phyloP scores from a whole-genome alignment of 2,888 invertebrate genomes.

The Thyatira batis region DNA sequence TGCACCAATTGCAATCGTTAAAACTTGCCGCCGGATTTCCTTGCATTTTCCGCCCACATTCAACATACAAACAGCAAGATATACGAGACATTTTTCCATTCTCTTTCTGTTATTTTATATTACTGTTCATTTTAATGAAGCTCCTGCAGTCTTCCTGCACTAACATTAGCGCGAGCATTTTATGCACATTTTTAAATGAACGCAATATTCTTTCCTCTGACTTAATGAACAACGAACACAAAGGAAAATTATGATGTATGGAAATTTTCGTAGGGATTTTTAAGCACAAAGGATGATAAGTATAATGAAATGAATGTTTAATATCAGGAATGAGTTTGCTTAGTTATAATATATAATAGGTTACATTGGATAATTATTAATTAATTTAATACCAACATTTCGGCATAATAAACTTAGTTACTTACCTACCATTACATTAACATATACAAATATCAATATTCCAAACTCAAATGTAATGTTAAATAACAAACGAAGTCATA shows the following conservation, averaged over 20 bases:
- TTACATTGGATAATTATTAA: too few relatives aligned
- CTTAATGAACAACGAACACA: not conserved
- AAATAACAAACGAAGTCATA: not conserved
- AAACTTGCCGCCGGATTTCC: slow-evolving; percentile 19
- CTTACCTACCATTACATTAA: too few relatives aligned
- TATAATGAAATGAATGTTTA: too few relatives aligned
- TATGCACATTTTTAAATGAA: not conserved
- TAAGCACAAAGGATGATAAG: not conserved
- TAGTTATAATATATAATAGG: too few relatives aligned
- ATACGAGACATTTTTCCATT: not conserved
- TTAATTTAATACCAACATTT: too few relatives aligned
- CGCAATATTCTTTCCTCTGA: not conserved
- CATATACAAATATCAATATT: not conserved
- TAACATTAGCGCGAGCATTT: not conserved
- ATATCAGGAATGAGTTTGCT: too few relatives aligned
- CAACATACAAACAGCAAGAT: slow-evolving; percentile 2
- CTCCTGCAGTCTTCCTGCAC: not conserved
- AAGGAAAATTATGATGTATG: not conserved
- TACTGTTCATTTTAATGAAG: slow-evolving; percentile 13
- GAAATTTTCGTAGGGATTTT: not conserved
- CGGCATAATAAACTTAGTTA: too few relatives aligned
- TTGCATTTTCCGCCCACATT: slow-evolving; percentile 14
- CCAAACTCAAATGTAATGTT: not conserved
- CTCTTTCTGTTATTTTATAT: not conserved
- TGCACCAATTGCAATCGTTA: slow-evolving; percentile 21